Conservation (phyloP, 2,888 invertebrate species). For the Serripes groenlandicus region DNA sequence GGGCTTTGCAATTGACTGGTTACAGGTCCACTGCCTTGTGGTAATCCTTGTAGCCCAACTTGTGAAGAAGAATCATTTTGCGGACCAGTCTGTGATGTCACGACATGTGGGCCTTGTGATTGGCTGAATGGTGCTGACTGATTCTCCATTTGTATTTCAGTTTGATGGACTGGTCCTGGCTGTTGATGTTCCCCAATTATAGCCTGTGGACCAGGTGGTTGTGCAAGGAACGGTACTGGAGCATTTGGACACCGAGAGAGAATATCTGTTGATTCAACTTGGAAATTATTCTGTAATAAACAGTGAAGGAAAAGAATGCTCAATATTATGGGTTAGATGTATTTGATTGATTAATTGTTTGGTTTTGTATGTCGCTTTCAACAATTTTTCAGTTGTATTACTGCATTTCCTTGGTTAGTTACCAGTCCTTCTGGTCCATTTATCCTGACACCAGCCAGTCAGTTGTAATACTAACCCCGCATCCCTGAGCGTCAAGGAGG, state of each 20-base stretch:
- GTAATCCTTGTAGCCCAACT: background rate
- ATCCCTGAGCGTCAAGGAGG: too few relatives aligned
- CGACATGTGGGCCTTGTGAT: constrained; percentile 3
- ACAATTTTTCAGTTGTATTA: too few relatives aligned
- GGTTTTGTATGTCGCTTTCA: too few relatives aligned
- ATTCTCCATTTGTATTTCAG: background rate
- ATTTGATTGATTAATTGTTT: too few relatives aligned
- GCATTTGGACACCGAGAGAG: constrained; percentile 81
- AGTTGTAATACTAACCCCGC: too few relatives aligned
- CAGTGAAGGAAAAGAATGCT: too few relatives aligned
- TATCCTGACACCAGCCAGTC: too few relatives aligned
- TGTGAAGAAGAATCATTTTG: background rate
- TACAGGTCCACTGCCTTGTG: background rate
- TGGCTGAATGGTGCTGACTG: background rate
- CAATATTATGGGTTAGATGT: too few relatives aligned
- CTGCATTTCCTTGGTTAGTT: too few relatives aligned
- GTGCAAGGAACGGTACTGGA: constrained; percentile 81
- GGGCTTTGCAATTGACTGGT: background rate
- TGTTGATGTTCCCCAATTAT: background rate
- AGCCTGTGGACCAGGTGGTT: constrained; percentile 10
- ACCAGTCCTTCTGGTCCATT: too few relatives aligned
- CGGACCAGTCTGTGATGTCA: constrained; percentile 3
- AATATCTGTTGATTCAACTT: constrained; percentile 76
- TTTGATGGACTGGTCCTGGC: background rate
- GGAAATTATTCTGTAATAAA: constrained; percentile 78